Percentiles rank a stretch among this genome's conserved stretches.
Evolutionary conservation across 2,888 invertebrate species (phyloP).

Genomic region (Meteorus cinctellus): DNA sequence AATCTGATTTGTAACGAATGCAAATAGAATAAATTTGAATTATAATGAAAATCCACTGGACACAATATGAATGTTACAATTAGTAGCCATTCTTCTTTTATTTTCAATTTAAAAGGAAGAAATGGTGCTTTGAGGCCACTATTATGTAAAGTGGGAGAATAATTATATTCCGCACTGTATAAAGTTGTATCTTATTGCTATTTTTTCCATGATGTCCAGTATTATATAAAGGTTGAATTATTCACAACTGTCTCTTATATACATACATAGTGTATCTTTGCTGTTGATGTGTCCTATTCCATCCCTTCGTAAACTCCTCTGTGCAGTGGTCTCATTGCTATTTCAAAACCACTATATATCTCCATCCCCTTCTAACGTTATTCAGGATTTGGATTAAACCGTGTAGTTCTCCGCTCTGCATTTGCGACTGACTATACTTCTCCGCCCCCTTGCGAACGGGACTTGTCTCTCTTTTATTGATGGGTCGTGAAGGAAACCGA

Average conservation of each 20-base stretch:
- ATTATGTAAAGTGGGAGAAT: constrained; percentile 50
- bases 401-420: constrained; percentile 57
- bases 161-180: constrained; percentile 61
- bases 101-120: too few relatives aligned
- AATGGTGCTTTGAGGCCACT: constrained; percentile 62
- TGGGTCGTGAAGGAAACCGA: constrained; percentile 41
- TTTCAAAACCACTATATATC: constrained; percentile 20
- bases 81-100: not conserved
- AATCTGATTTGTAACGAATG: not conserved
- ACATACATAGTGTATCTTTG: constrained; percentile 43
- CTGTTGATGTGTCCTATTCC: constrained; percentile 47
- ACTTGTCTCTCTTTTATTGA: constrained; percentile 51
- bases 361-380: constrained; percentile 59
- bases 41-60: too few relatives aligned
- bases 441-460: constrained; percentile 49
- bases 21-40: too few relatives aligned
- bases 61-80: too few relatives aligned
- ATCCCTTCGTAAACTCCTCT: constrained; percentile 21
- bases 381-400: constrained; percentile 66
- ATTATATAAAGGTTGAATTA: constrained; percentile 56
- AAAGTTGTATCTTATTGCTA: constrained; percentile 60
- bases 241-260: constrained; percentile 52
- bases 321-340: constrained; percentile 40
- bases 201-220: constrained; percentile 40
- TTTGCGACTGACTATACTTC: constrained; percentile 54